Conservation (phyloP, 2,113 vertebrate genomes). For the cat (Felis catus) region F.catus_Fca126_mat1.0 CM031416.1:70783501-70784000, state of each 20-base stretch:
- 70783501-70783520: not conserved
- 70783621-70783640: not conserved
- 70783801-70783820: slow-evolving; percentile 24
- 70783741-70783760: not conserved
- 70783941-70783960: not conserved
- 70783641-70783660: not conserved
- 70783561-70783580: not conserved
- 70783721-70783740: not conserved
- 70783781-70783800: not conserved
- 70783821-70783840: not conserved
- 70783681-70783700: not conserved
- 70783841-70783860: not conserved
- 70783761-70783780: not conserved
- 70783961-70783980: not conserved
- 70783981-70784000: slow-evolving; percentile 10
- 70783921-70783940: not conserved
- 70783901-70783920: not conserved
- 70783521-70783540: not conserved
- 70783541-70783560: not conserved
- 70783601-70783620: not conserved
- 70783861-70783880: not conserved
- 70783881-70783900: not conserved
- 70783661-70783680: not conserved
- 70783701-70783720: not conserved
- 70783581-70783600: not conserved